Evolutionary conservation across 2,888 invertebrate species (phyloP).

Genomic region (Stenodema calcarata): DNA sequence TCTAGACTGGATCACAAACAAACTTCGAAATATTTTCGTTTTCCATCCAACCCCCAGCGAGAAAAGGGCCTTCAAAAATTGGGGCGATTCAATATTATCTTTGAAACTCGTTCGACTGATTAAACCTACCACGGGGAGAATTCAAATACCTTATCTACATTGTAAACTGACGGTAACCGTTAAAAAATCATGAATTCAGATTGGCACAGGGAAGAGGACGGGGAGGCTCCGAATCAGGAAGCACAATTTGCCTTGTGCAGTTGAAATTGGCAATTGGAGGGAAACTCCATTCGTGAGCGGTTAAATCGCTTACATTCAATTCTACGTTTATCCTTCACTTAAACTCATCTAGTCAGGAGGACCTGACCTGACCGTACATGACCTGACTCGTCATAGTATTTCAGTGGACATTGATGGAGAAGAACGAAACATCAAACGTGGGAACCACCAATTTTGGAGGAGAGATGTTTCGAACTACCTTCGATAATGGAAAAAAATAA

Average conservation of each 20-base stretch:
- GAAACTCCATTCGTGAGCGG: background rate
- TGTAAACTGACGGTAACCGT: conserved; percentile 17
- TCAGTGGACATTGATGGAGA: background rate
- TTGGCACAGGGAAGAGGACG: background rate
- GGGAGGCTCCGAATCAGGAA: conserved; percentile 3
- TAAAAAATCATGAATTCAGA: conserved; percentile 32
- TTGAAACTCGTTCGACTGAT: conserved; percentile 7
- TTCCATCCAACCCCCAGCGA: background rate
- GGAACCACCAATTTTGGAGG: background rate
- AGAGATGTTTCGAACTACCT: too few relatives aligned
- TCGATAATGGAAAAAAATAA: too few relatives aligned
- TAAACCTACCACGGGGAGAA: conserved; percentile 31
- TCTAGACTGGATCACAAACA: background rate
- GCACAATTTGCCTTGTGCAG: conserved; percentile 1
- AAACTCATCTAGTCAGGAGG: background rate
- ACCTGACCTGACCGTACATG: too few relatives aligned
- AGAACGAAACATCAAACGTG: background rate
- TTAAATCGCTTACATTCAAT: conserved; percentile 22
- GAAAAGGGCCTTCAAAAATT: background rate
- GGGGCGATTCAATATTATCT: conserved; percentile 30
- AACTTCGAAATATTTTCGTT: conserved; percentile 28
- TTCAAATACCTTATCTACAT: conserved; percentile 41
- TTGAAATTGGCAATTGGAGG: conserved; percentile 24
- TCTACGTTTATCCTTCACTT: conserved; percentile 24
- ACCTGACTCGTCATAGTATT: background rate